phyloP scores from a whole-genome alignment of 2,113 vertebrate genomes.

The Anthoscopus minutus region DNA sequence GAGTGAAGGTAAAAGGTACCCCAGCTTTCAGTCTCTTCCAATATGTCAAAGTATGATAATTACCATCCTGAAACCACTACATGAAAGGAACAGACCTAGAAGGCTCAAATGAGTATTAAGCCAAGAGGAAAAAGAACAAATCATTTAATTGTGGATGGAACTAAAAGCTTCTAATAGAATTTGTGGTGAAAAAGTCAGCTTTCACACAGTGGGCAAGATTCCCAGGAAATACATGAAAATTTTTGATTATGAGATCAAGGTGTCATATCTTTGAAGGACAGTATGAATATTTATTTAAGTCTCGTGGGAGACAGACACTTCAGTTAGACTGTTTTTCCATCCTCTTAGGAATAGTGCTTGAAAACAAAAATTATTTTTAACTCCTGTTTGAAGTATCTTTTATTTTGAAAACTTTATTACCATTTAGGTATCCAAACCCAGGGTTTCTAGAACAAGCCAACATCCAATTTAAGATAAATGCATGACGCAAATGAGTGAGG shows the following conservation, averaged over 20 bases:
- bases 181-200: background rate
- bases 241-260: background rate
- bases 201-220: background rate
- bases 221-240: background rate
- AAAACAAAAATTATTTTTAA: background rate
- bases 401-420: background rate
- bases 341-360: background rate
- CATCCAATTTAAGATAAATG: background rate
- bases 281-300: constrained; percentile 30
- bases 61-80: background rate
- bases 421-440: background rate
- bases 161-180: background rate
- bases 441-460: background rate
- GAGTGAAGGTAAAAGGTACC: background rate
- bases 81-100: background rate
- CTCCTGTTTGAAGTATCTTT: background rate
- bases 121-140: background rate
- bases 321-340: background rate
- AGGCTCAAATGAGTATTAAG: background rate
- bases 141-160: background rate
- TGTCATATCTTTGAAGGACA: background rate
- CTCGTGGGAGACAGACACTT: background rate
- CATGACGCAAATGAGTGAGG: background rate
- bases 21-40: background rate
- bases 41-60: background rate